Evolutionary conservation across 2,888 invertebrate species (phyloP).

Genomic region (Tiliacea citrago): DNA sequence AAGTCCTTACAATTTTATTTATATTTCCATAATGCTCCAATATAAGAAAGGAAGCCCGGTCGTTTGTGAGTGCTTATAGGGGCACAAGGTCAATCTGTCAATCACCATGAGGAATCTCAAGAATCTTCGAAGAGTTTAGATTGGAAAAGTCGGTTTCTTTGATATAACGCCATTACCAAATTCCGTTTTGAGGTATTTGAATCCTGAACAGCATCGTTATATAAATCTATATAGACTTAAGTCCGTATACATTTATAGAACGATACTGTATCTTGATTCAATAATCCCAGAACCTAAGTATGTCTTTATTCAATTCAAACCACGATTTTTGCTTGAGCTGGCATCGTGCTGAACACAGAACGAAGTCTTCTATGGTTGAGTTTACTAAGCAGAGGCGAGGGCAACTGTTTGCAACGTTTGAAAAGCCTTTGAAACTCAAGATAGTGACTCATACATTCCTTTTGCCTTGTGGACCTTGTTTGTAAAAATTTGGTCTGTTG

Average conservation of each 20-base stretch:
- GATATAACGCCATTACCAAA: conserved; percentile 3
- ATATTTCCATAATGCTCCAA: conserved; percentile 15
- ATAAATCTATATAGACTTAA: neutral
- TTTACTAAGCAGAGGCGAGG: neutral
- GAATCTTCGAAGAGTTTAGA: conserved; percentile 24
- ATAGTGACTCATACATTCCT: neutral
- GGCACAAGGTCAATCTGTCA: conserved; percentile 12
- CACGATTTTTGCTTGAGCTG: neutral
- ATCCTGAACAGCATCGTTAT: neutral
- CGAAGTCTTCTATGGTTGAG: neutral
- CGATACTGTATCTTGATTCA: neutral
- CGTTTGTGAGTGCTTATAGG: neutral
- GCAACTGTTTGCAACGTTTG: neutral
- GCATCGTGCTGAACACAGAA: neutral
- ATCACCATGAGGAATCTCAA: conserved; percentile 16
- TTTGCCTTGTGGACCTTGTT: neutral
- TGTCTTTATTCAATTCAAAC: neutral
- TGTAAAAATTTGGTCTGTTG: conserved; percentile 9
- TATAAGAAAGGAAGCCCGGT: neutral
- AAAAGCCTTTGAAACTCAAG: neutral
- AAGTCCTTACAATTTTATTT: neutral
- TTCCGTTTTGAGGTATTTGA: conserved; percentile 12
- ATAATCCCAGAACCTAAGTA: neutral
- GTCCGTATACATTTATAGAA: neutral
- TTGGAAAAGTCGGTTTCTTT: conserved; percentile 25